Evolutionary conservation across 2,113 vertebrate genomes (phyloP).

Genomic region (Chaetorhynchus papuensis): DNA sequence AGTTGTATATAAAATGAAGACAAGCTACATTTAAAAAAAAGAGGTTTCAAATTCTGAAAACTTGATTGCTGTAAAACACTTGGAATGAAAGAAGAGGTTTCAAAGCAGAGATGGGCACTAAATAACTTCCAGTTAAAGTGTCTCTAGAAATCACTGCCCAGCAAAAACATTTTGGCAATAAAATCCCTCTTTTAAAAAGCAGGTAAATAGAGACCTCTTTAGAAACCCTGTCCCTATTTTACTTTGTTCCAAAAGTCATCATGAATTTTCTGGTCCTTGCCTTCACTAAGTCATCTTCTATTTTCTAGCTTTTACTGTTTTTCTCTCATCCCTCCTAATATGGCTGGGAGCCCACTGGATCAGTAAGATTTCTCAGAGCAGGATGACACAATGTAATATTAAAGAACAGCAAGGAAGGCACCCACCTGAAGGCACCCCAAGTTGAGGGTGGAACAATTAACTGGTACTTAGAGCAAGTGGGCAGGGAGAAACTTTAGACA

Average conservation of each 20-base stretch:
- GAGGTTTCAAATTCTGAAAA: conserved; percentile 25
- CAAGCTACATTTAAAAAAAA: background rate
- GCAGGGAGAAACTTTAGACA: background rate
- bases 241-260: background rate
- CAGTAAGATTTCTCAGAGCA: background rate
- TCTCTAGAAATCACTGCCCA: background rate
- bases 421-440: background rate
- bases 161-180: background rate
- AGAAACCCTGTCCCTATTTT: background rate
- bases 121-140: background rate
- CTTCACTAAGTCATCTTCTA: background rate
- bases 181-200: background rate
- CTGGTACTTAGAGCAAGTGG: background rate
- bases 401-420: background rate
- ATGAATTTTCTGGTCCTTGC: background rate
- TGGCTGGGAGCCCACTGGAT: background rate
- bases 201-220: background rate
- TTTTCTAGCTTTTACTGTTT: background rate
- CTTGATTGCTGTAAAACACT: background rate
- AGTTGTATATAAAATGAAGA: conserved; percentile 26
- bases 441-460: background rate
- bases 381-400: background rate
- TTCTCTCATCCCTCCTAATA: background rate
- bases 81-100: conserved; percentile 7
- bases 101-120: conserved; percentile 1